Conservation (phyloP, 2,113 vertebrate genomes). For the Rostratula benghalensis region DNA sequence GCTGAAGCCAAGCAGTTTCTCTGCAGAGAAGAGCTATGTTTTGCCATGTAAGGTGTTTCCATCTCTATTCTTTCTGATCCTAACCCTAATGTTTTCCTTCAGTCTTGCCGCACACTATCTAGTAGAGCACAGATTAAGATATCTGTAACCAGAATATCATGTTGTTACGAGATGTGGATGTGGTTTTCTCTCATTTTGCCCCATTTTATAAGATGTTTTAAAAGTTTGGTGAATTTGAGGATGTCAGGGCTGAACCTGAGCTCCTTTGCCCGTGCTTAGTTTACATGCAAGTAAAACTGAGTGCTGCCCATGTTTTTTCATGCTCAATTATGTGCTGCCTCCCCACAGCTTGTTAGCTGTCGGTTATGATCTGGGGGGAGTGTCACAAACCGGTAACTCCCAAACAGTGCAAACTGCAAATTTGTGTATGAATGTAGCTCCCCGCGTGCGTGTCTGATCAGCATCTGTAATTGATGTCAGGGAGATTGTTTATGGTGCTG, state of each 20-base stretch:
- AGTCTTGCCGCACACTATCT: neutral
- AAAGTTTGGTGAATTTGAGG: neutral
- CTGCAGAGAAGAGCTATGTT: neutral
- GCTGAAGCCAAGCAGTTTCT: neutral
- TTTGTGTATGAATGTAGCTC: neutral
- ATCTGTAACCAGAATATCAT: neutral
- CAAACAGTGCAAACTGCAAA: neutral
- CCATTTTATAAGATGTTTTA: neutral
- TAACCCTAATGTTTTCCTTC: neutral
- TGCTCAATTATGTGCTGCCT: neutral
- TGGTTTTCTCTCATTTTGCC: neutral
- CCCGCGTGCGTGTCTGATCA: neutral
- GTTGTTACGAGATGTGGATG: neutral
- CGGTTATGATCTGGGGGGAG: neutral
- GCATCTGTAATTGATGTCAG: conserved; percentile 19
- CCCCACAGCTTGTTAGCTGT: neutral
- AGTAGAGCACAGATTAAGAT: neutral
- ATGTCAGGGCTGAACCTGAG: neutral
- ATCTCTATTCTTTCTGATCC: neutral
- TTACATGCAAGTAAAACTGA: neutral
- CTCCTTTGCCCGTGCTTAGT: neutral
- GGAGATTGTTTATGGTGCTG: conserved; percentile 8
- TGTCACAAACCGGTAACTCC: neutral
- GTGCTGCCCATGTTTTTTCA: neutral
- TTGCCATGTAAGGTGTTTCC: neutral